Evolutionary conservation across 1,140 invertebrate species (phyloP).

Genomic region (Apocrypta bakeri): DNA sequence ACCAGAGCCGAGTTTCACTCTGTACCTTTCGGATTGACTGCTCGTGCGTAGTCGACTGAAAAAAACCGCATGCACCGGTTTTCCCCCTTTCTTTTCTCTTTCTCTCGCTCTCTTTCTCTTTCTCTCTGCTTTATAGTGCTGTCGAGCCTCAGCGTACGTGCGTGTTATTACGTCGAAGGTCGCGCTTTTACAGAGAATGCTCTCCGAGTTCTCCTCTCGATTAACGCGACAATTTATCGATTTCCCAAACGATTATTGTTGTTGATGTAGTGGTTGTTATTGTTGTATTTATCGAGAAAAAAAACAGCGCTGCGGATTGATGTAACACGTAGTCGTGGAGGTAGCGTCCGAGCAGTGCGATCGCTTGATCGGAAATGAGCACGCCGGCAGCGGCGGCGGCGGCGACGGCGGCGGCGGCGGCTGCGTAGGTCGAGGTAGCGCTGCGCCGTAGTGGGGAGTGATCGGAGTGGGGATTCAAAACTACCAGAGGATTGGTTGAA

Average conservation of each 20-base stretch:
- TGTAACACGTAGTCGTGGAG: background rate
- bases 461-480: background rate
- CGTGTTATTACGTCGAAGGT: too few species aligned
- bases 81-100: constrained; percentile 26
- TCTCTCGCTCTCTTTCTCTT: background rate
- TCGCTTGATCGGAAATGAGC: constrained; percentile 50
- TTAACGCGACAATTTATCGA: background rate
- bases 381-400: constrained; percentile 31
- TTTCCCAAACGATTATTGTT: background rate
- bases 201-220: background rate
- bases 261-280: background rate
- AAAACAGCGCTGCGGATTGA: background rate
- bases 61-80: constrained; percentile 29
- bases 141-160: too few species aligned
- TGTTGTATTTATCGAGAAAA: background rate
- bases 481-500: constrained; percentile 59
- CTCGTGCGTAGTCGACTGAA: constrained; percentile 20
- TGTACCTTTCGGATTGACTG: background rate
- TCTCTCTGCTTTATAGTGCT: background rate
- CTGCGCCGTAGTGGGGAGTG: constrained; percentile 54
- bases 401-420: constrained; percentile 25
- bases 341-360: constrained; percentile 48
- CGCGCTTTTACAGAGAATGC: background rate
- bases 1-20: constrained; percentile 15
- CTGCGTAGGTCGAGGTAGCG: constrained; percentile 43